Conservation (phyloP, 1,140 invertebrate genomes). For the Cyphomyrmex costatus region DNA sequence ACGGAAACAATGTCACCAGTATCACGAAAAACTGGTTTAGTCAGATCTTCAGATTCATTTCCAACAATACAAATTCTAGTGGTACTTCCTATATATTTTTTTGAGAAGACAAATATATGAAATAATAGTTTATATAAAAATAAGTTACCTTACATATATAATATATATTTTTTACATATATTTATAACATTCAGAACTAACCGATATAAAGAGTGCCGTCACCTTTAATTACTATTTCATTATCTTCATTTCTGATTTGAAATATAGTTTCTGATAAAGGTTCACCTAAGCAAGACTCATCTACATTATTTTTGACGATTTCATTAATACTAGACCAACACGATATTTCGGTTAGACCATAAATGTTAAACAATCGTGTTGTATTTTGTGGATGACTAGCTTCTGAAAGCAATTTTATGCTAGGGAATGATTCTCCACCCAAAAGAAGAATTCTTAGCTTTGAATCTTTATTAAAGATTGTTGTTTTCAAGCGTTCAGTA, state of each 20-base stretch:
- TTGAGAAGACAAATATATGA: conserved; percentile 65
- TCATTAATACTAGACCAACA: conserved; percentile 92
- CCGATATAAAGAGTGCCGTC: conserved; percentile 89
- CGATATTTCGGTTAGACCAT: conserved; percentile 95
- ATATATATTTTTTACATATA: conserved; percentile 40
- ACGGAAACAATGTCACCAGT: conserved; percentile 90
- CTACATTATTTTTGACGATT: conserved; percentile 82
- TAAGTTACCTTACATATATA: conserved; percentile 4
- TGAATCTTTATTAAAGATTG: conserved; percentile 87
- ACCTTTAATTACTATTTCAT: conserved; percentile 78
- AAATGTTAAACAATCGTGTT: conserved; percentile 91
- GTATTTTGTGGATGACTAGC: conserved; percentile 86
- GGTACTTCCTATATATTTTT: conserved; percentile 88
- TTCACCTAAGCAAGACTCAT: conserved; percentile 86
- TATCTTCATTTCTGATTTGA: conserved; percentile 84
- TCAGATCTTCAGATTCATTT: conserved; percentile 85
- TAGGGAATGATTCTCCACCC: conserved; percentile 89
- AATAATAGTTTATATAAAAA: conserved; percentile 24
- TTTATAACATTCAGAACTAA: conserved; percentile 74
- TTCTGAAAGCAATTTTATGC: conserved; percentile 83
- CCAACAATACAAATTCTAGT: conserved; percentile 89
- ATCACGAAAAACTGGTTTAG: conserved; percentile 87
- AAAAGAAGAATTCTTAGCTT: conserved; percentile 88
- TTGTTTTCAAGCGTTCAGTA: conserved; percentile 86
- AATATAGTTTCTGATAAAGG: conserved; percentile 89